Conservation (phyloP, 2,797 vertebrate genomes). For the Hippoglossus hippoglossus region DNA sequence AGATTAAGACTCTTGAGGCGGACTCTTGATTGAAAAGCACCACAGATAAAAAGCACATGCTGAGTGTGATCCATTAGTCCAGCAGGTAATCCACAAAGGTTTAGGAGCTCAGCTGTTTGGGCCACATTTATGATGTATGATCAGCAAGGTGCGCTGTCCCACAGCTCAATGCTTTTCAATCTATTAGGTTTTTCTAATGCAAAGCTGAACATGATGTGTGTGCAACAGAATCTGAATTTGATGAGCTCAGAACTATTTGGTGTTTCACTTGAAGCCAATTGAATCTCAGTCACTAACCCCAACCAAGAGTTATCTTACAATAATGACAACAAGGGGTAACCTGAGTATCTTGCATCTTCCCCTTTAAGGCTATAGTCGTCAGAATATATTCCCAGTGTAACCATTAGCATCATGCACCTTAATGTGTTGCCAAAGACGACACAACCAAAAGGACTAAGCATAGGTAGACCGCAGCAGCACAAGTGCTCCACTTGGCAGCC, state of each 20-base stretch:
- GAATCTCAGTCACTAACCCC: background rate
- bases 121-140: constrained; percentile 7
- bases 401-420: constrained; percentile 10
- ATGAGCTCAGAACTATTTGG: background rate
- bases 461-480: background rate
- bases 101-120: constrained; percentile 12
- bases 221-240: background rate
- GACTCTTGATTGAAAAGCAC: background rate
- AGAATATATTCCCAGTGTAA: background rate
- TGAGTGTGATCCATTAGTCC: background rate
- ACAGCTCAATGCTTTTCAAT: background rate
- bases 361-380: too few relatives aligned
- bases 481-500: constrained; percentile 22
- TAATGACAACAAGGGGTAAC: too few relatives aligned
- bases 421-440: constrained; percentile 8
- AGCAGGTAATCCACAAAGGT: constrained; percentile 1
- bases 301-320: background rate
- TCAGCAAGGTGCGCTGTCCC: constrained; percentile 8
- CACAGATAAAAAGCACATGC: background rate
- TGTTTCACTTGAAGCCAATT: constrained; percentile 1
- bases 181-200: background rate
- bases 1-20: background rate
- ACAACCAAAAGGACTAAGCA: background rate
- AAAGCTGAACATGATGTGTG: background rate
- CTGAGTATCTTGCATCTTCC: too few relatives aligned